A percentile compares a stretch with the other conserved stretches of the same genome.
phyloP scores from a whole-genome alignment of 2,888 invertebrate genomes.

The Rhimphoctona megacephalus region DNA sequence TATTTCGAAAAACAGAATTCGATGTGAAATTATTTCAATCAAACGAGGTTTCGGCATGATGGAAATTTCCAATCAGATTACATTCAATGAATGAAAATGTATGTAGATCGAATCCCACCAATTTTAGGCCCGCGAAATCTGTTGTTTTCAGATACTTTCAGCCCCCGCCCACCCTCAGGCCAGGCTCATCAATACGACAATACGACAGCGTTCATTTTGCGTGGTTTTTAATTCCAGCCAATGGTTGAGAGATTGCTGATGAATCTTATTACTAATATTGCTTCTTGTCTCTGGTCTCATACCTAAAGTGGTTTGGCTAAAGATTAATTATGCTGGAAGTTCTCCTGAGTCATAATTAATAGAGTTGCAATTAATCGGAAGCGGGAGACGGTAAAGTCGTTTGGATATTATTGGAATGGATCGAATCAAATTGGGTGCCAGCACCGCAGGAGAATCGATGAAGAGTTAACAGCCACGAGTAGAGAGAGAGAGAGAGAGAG shows the following conservation, averaged over 20 bases:
- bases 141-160: neutral
- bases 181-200: neutral
- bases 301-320: conserved; percentile 50
- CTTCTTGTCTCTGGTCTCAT: conserved; percentile 28
- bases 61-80: conserved; percentile 13
- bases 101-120: neutral
- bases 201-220: neutral
- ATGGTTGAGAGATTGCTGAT: conserved; percentile 23
- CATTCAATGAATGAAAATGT: neutral
- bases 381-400: conserved; percentile 63
- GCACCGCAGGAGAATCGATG: conserved; percentile 58
- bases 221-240: neutral
- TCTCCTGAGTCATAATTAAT: conserved; percentile 55
- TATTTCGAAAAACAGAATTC: neutral
- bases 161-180: neutral
- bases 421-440: conserved; percentile 59
- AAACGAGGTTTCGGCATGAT: neutral
- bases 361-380: conserved; percentile 67
- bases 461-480: conserved; percentile 60
- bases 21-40: neutral
- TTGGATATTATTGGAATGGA: conserved; percentile 69
- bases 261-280: conserved; percentile 49
- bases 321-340: conserved; percentile 59
- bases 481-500: conserved; percentile 48
- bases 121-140: neutral